Evolutionary conservation across 2,888 invertebrate species (phyloP).

Genomic region (Platerodrilus igneus): DNA sequence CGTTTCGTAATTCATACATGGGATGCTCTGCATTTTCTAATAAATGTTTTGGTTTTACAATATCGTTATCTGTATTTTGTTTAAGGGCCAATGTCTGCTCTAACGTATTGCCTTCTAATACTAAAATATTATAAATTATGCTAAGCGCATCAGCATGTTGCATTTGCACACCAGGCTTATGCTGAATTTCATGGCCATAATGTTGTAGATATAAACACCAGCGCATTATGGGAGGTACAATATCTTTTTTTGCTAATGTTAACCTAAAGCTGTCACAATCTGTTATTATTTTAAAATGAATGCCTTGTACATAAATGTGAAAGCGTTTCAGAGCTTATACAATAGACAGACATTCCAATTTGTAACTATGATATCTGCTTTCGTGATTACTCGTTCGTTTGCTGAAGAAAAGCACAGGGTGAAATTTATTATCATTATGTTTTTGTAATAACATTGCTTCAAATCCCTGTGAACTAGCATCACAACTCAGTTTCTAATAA

Average conservation of each 20-base stretch:
- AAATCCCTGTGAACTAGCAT: constrained; percentile 34
- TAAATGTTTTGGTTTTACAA: constrained; percentile 22
- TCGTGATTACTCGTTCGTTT: constrained; percentile 32
- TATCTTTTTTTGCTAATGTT: constrained; percentile 31
- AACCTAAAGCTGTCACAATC: constrained; percentile 30
- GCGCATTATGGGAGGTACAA: constrained; percentile 28
- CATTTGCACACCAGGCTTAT: constrained; percentile 18
- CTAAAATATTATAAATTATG: too few species aligned
- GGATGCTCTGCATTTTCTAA: constrained; percentile 22
- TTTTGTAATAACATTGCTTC: constrained; percentile 35
- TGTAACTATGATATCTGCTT: constrained; percentile 36
- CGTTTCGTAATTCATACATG: constrained; percentile 17
- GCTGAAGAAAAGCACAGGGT: constrained; percentile 36
- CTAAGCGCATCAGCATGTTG: too few species aligned
- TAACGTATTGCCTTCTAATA: constrained; percentile 28
- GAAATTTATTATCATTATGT: constrained; percentile 28
- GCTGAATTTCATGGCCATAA: constrained; percentile 14
- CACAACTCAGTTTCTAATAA: constrained; percentile 34
- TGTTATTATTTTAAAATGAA: constrained; percentile 32
- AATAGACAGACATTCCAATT: constrained; percentile 32
- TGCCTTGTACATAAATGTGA: constrained; percentile 33
- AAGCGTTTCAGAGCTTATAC: constrained; percentile 30
- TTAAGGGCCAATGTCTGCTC: constrained; percentile 25
- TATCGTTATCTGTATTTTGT: constrained; percentile 27
- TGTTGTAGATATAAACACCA: too few species aligned